phyloP scores from a whole-genome alignment of 2,797 vertebrate genomes.

The Enteromius trimaculatus region DNA sequence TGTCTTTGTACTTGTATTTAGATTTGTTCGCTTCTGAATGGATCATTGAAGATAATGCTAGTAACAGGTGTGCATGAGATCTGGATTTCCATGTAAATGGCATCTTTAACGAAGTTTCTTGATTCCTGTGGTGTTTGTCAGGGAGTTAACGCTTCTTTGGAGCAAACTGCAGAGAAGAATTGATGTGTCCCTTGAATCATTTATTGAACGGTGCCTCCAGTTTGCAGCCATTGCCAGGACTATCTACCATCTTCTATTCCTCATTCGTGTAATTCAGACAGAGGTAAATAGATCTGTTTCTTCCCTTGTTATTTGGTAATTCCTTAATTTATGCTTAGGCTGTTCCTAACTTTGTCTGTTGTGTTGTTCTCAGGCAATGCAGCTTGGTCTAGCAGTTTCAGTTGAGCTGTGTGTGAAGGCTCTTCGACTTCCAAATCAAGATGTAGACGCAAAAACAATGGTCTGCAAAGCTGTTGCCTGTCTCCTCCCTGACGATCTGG shows the following conservation, averaged over 20 bases:
- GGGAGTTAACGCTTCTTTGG: constrained; percentile 97
- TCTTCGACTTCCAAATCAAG: constrained; percentile 90
- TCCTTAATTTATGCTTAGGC: not conserved
- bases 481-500: constrained; percentile 92
- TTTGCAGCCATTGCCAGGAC: constrained; percentile 97
- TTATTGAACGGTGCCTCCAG: constrained; percentile 96
- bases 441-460: constrained; percentile 88
- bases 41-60: constrained; percentile 1
- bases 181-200: constrained; percentile 89
- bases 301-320: not conserved
- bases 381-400: constrained; percentile 87
- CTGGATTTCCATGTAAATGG: not conserved
- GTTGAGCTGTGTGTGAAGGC: constrained; percentile 94
- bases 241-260: constrained; percentile 91
- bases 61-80: not conserved
- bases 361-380: constrained; percentile 80
- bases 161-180: constrained; percentile 96
- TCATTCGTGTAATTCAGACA: constrained; percentile 93
- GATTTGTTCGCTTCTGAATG: not conserved
- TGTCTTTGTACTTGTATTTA: not conserved
- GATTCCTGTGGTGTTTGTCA: constrained; percentile 61
- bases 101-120: not conserved
- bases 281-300: constrained; percentile 80
- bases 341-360: constrained; percentile 25
- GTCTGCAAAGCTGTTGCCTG: constrained; percentile 94